Evolutionary conservation across 2,888 invertebrate genomes (phyloP).

Genomic region (Leptinotarsa haldemani): DNA sequence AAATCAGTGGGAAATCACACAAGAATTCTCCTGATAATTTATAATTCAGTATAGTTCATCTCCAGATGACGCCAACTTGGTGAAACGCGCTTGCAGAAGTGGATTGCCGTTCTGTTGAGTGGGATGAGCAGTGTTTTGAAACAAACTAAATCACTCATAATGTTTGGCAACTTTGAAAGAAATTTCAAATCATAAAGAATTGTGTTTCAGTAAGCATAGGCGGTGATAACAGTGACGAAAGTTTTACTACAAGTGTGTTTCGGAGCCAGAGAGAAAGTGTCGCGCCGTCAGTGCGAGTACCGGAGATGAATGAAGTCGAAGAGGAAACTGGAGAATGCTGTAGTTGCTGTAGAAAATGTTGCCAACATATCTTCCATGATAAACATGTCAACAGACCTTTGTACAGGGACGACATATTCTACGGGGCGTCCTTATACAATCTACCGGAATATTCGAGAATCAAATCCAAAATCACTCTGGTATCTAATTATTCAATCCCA

Average conservation of each 20-base stretch:
- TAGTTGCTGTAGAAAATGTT: slow-evolving; percentile 31
- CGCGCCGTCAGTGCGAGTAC: slow-evolving; percentile 22
- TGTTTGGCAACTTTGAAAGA: not conserved
- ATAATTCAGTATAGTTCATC: too few species aligned
- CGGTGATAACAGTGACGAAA: slow-evolving; percentile 22
- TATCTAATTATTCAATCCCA: not conserved
- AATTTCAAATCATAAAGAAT: not conserved
- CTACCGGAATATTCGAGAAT: slow-evolving; percentile 42
- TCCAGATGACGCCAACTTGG: too few species aligned
- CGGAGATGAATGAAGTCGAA: slow-evolving; percentile 46
- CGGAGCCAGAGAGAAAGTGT: slow-evolving; percentile 1
- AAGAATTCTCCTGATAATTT: too few species aligned
- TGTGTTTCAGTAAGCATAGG: slow-evolving; percentile 5
- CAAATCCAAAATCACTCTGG: slow-evolving; percentile 22
- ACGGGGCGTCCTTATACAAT: slow-evolving; percentile 62
- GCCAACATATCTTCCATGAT: not conserved
- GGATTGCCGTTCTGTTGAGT: too few species aligned
- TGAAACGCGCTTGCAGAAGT: too few species aligned
- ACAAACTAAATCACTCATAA: not conserved
- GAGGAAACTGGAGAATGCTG: not conserved
- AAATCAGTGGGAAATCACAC: too few species aligned
- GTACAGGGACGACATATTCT: slow-evolving; percentile 79
- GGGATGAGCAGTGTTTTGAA: not conserved
- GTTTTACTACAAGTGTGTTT: slow-evolving; percentile 21
- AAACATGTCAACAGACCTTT: slow-evolving; percentile 66